Conservation (phyloP, 2,888 invertebrate genomes). For the Drosophila dives region DNA sequence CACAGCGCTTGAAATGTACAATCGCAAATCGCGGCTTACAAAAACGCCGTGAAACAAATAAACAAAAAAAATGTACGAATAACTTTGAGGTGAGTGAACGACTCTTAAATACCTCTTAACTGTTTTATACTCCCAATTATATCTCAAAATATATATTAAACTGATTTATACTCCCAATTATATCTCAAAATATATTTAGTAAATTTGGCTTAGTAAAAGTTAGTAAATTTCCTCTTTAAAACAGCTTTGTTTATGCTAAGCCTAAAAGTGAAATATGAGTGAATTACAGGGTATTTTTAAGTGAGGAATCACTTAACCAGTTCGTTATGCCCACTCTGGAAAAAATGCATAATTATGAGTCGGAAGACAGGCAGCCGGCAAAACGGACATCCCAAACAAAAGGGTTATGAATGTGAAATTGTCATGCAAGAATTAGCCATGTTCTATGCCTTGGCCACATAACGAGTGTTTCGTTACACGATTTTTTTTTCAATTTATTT, state of each 20-base stretch:
- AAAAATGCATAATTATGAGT: slow-evolving; percentile 67
- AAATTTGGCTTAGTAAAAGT: neutral
- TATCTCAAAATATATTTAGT: neutral
- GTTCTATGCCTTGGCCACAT: slow-evolving; percentile 74
- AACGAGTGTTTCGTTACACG: slow-evolving; percentile 69
- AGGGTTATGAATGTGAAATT: slow-evolving; percentile 84
- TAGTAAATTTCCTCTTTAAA: rapidly evolving
- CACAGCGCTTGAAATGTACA: slow-evolving; percentile 68
- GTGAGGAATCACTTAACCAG: neutral
- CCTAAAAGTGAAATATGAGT: no score
- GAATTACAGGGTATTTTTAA: neutral
- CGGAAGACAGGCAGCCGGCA: slow-evolving; percentile 60
- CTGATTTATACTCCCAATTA: neutral
- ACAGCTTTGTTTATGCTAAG: neutral
- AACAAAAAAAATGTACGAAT: slow-evolving; percentile 25
- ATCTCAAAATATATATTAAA: neutral
- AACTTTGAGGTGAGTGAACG: neutral
- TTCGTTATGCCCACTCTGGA: neutral
- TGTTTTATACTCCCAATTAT: neutral
- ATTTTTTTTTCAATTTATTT: slow-evolving; percentile 4
- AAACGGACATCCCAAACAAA: slow-evolving; percentile 59
- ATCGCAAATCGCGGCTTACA: slow-evolving; percentile 79
- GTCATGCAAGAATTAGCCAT: slow-evolving; percentile 84
- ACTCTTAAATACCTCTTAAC: slow-evolving; percentile 1
- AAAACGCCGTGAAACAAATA: slow-evolving; percentile 66